Evolutionary conservation across 1,140 invertebrate genomes (phyloP), one percentile per base, ranked within the genome.

Genomic region (Planococcus citri): DNA sequence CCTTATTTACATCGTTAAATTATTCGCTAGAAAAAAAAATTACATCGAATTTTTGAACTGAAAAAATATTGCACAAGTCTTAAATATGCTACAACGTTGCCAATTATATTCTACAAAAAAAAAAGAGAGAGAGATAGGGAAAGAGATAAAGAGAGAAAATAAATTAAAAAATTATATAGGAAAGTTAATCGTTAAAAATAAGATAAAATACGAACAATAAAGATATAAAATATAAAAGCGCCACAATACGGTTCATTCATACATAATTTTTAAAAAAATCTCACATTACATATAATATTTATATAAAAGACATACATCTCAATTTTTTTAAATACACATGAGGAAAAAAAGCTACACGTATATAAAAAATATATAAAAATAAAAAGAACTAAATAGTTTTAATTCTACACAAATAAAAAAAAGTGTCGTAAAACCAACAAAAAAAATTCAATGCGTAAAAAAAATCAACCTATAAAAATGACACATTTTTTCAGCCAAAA

Each of bases 301-400:
- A n/a, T 51, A 51, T 51, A 51, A 51, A 51, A 51, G 41, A 51
- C 41, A 20, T 51, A 51, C 41, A 51, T 51, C 29, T 33, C 17
- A 51, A 14, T 9, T 51, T 9, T 20, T 51, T 17, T n/a, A n/a
- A 51, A 51, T 51, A 51, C 41, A 51, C 41, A 51, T 33, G 29
- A 51, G 41, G 17, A n/a, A 51, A 51, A 51, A 51, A 51, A 51
- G 41, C 41, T 51, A 51, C 41, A 51, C 41, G 29, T 33, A 51
- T 51, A 51, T 51, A 51, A 51, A n/a, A 51, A 51, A 51, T 51
- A 17, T 51, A 51, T 51, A 51, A 51, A 51, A 51, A 51, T 51
- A 51, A 51, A 51, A 51, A 51, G 6, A 51, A 51, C 41, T 51
- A 51, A 14, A 51, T 37, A 51, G 6, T 6, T 33, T 51, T 9